Conservation (phyloP, 2,888 invertebrate species). For the Drosophila bunnanda region DNA sequence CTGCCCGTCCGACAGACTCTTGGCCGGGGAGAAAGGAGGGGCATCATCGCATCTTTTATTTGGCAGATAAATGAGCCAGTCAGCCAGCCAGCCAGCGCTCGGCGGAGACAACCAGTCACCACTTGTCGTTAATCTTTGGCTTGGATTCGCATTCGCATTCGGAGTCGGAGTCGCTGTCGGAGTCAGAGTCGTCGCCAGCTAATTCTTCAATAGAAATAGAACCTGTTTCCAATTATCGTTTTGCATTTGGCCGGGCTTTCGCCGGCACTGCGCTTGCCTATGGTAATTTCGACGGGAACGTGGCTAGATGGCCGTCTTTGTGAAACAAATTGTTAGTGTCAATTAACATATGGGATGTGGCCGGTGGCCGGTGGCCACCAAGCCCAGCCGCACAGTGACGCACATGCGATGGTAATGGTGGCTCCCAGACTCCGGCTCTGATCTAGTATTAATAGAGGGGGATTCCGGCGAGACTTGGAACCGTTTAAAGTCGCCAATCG, state of each 20-base stretch:
- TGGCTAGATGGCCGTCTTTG: slow-evolving; percentile 27
- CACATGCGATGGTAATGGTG: slow-evolving; percentile 4
- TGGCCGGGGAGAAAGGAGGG: slow-evolving; percentile 15
- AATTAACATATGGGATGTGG: slow-evolving; percentile 73
- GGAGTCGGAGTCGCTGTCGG: neutral
- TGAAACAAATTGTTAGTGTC: slow-evolving; percentile 67
- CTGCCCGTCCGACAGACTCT: slow-evolving; percentile 39
- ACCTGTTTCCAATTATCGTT: slow-evolving; percentile 76
- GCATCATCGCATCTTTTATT: slow-evolving; percentile 46
- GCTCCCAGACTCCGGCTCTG: slow-evolving; percentile 5
- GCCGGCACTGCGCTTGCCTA: slow-evolving; percentile 44
- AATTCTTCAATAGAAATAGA: slow-evolving; percentile 68
- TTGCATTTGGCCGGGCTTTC: slow-evolving; percentile 62
- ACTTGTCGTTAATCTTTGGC: slow-evolving; percentile 67
- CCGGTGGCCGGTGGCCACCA: slow-evolving; percentile 50
- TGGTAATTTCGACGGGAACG: slow-evolving; percentile 37
- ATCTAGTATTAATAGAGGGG: slow-evolving; percentile 38
- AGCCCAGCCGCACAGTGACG: slow-evolving; percentile 51
- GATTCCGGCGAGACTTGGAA: slow-evolving; percentile 21
- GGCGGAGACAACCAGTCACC: slow-evolving; percentile 77
- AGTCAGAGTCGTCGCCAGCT: slow-evolving; percentile 32
- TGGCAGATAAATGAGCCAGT: slow-evolving; percentile 64
- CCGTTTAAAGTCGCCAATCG: slow-evolving; percentile 36
- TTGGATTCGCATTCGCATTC: slow-evolving; percentile 29
- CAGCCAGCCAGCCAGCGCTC: slow-evolving; percentile 41